These are phyloP conservation scores for Volucella inanis DNA, from an alignment of 2,888 invertebrate species.

Conservation along the genomic window DNA sequence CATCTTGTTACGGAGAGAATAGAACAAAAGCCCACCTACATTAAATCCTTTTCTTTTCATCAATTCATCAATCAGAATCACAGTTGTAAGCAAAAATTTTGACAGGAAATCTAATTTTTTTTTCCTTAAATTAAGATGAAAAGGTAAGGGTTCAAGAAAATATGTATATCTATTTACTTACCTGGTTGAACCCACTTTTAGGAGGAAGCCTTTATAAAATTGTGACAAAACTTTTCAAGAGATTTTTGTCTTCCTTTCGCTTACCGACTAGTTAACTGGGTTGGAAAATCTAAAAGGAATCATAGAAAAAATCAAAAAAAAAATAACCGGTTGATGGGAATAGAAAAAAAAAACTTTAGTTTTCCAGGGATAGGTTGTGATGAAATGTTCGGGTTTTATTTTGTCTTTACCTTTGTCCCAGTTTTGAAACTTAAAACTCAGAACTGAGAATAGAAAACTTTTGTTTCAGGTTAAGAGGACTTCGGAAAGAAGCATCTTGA, in stretches of 20 bases:
- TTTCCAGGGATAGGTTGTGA: slow-evolving; percentile 36
- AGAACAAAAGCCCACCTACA: slow-evolving; percentile 58
- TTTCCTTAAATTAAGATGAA: slow-evolving; percentile 11
- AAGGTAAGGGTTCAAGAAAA: neutral
- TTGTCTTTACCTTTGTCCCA: slow-evolving; percentile 9
- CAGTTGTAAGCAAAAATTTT: slow-evolving; percentile 58
- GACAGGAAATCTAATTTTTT: slow-evolving; percentile 46
- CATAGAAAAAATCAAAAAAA: neutral
- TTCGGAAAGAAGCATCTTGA: slow-evolving; percentile 17
- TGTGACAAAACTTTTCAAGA: slow-evolving; percentile 22
- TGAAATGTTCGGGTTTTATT: slow-evolving; percentile 29
- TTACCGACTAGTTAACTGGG: slow-evolving; percentile 36
- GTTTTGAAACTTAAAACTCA: neutral
- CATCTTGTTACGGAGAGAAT: slow-evolving; percentile 57
- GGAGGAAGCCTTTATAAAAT: slow-evolving; percentile 26
- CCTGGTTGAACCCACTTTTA: slow-evolving; percentile 6
- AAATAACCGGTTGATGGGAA: neutral
- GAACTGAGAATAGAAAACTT: slow-evolving; percentile 2
- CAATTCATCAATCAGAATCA: slow-evolving; percentile 65
- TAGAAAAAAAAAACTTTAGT: slow-evolving; percentile 30
- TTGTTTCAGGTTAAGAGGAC: slow-evolving; percentile 26
- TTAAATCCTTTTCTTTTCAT: slow-evolving; percentile 53
- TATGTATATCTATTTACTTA: no score
- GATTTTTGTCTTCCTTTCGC: neutral
- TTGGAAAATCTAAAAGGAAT: slow-evolving; percentile 33